Conservation (phyloP, 2,888 invertebrate species). For the Ormyrus nitidulus region DNA sequence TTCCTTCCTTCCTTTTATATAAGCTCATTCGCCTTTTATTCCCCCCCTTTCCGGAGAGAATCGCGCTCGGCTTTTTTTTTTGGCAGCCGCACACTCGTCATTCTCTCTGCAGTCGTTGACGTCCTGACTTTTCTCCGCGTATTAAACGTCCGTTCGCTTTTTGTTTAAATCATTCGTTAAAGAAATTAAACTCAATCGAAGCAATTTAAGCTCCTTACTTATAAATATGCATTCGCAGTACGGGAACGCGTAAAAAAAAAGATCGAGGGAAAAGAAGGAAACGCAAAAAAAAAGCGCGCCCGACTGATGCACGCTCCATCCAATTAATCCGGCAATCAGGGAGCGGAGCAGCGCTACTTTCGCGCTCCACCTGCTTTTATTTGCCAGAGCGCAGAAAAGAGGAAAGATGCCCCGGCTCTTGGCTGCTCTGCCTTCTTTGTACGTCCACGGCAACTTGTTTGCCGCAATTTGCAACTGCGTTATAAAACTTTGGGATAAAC, state of each 20-base stretch:
- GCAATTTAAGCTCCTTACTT: conserved; percentile 25
- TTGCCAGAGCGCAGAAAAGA: conserved; percentile 58
- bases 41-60: conserved; percentile 11
- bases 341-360: conserved; percentile 62
- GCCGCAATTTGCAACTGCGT: conserved; percentile 1
- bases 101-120: conserved; percentile 17
- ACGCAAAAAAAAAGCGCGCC: conserved; percentile 59
- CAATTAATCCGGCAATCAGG: conserved; percentile 72
- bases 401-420: conserved; percentile 49
- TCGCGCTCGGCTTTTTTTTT: conserved; percentile 21
- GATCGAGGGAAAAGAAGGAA: conserved; percentile 33
- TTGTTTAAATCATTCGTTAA: too few relatives aligned
- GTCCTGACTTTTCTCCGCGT: neutral
- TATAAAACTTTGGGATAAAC: too few relatives aligned
- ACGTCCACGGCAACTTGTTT: neutral
- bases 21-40: conserved; percentile 45
- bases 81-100: conserved; percentile 22
- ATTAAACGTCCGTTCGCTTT: neutral
- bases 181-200: conserved; percentile 20
- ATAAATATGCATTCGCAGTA: conserved; percentile 23
- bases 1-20: conserved; percentile 46
- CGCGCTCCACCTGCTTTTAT: conserved; percentile 67
- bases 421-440: neutral
- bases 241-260: conserved; percentile 29
- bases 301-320: conserved; percentile 64